Base-by-base conservation (phyloP, 92 coral and sea anemone genomes). In the Umimayanthus kanabou region DNA sequence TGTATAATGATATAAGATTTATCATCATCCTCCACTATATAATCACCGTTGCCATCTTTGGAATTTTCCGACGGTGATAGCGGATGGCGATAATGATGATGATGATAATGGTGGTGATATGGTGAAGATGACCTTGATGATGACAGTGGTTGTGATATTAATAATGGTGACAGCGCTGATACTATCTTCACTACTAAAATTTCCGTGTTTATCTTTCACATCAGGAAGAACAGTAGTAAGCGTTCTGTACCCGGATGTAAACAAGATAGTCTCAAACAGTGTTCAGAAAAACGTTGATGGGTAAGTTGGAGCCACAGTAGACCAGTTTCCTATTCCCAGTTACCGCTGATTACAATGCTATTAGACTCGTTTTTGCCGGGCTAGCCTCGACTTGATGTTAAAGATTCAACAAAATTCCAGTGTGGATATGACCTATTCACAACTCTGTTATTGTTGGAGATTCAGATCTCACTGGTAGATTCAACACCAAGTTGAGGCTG, bases 171-270 rank as follows among this genome's bases (percentile, higher is more conserved):
- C 39, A 4, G 33, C 2, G 39, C 50, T 53, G 20, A 11, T 15
- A 53, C 58, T 53, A 53, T 53, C 58, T 9, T 22, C 39, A 74
- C 20, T 40, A 74, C 45, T 30, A 74, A 69, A 57, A 61, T 3
- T 40, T 40, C 33, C 20, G 25, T 40, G 37, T 26, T 69, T 40
- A 6, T 42, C 42, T 45, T 47, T 83, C 9, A 16, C 45, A 37
- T 22, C 61, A 83, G 87, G 42, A 50, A 43, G 57, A 83, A 83
- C 53, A 8, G 87, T 83, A 14, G 67, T 83, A 39, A 70, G 73
- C 37, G n/a, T 83, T 15, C 58, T 83, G n/a, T 83, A 83, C 78
- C 77, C 70, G 57, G 78, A 28, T 45, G 43, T 83, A 66, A 70
- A 30, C 13, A 26, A 69, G 42, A 43, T 83, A 5, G 87, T 83